These are phyloP conservation scores for Scaptomyza pallida DNA, from an alignment of 1,140 invertebrate genomes.

Conservation along the genomic window DNA sequence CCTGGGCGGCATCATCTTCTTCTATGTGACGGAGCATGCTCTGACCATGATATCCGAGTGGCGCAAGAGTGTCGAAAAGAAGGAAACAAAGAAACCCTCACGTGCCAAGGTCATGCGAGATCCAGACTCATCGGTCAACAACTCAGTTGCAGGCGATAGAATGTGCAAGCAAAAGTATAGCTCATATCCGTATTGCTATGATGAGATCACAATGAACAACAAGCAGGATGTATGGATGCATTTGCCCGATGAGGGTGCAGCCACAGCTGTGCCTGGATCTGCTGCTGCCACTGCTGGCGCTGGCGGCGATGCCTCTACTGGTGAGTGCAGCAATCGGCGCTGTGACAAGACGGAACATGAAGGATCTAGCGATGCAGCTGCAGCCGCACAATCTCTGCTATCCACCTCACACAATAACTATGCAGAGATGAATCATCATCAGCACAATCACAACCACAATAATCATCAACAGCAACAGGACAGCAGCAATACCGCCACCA, in stretches of 20 bases:
- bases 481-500: constrained; percentile 70
- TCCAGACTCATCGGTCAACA: constrained; percentile 85
- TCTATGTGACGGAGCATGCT: constrained; percentile 94
- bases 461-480: constrained; percentile 65
- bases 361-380: constrained; percentile 49
- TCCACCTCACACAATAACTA: constrained; percentile 74
- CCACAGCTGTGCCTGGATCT: constrained; percentile 54
- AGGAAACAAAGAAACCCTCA: constrained; percentile 86
- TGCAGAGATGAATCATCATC: constrained; percentile 70
- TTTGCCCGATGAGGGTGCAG: constrained; percentile 53
- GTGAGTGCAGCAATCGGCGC: constrained; percentile 65
- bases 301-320: constrained; percentile 67
- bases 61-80: constrained; percentile 88
- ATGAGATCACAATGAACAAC: constrained; percentile 89
- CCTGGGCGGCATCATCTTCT: constrained; percentile 92
- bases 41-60: constrained; percentile 92
- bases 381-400: constrained; percentile 72
- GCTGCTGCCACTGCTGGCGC: constrained; percentile 71
- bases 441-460: constrained; percentile 67
- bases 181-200: constrained; percentile 93
- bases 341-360: constrained; percentile 72
- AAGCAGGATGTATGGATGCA: constrained; percentile 86
- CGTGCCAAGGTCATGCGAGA: constrained; percentile 87
- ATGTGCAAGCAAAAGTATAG: constrained; percentile 93
- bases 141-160: constrained; percentile 86